Conservation (phyloP, 1,140 invertebrate genomes). For the Gonioctena quinquepunctata region DNA sequence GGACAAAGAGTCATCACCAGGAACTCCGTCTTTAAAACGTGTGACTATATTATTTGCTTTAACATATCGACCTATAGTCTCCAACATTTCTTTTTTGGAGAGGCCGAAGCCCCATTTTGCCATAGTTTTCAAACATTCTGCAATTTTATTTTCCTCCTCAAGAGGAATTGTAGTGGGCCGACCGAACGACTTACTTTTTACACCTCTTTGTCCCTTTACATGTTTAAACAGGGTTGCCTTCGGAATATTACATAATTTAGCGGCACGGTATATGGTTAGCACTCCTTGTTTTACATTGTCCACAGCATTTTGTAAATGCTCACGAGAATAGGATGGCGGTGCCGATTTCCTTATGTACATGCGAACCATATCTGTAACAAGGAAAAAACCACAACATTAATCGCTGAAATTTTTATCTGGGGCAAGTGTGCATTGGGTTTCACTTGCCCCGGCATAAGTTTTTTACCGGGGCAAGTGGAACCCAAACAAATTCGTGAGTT, state of each 20-base stretch:
- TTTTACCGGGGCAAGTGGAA: conserved; percentile 8
- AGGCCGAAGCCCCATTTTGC: conserved; percentile 51
- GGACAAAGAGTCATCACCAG: conserved; percentile 52
- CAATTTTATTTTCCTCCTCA: conserved; percentile 40
- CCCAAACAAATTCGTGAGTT: conserved; percentile 2
- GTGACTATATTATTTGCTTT: conserved; percentile 44
- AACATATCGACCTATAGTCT: conserved; percentile 44
- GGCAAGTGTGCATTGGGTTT: conserved; percentile 12
- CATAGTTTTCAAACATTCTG: conserved; percentile 37
- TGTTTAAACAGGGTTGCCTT: conserved; percentile 31
- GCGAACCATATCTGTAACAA: conserved; percentile 18
- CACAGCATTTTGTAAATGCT: conserved; percentile 34
- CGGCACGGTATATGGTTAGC: conserved; percentile 27
- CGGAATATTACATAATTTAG: conserved; percentile 34
- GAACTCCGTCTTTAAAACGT: conserved; percentile 49
- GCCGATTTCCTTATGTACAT: conserved; percentile 18
- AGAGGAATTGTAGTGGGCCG: conserved; percentile 36
- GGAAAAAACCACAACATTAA: conserved; percentile 4
- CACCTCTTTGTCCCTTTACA: conserved; percentile 24
- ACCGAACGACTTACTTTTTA: conserved; percentile 34
- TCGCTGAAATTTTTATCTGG: neutral
- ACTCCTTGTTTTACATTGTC: conserved; percentile 29
- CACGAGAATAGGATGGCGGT: conserved; percentile 23
- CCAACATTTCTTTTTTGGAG: conserved; percentile 44
- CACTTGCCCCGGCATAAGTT: conserved; percentile 8